Evolutionary conservation across 2,888 invertebrate species (phyloP).

Genomic region (Andrena camellia): DNA sequence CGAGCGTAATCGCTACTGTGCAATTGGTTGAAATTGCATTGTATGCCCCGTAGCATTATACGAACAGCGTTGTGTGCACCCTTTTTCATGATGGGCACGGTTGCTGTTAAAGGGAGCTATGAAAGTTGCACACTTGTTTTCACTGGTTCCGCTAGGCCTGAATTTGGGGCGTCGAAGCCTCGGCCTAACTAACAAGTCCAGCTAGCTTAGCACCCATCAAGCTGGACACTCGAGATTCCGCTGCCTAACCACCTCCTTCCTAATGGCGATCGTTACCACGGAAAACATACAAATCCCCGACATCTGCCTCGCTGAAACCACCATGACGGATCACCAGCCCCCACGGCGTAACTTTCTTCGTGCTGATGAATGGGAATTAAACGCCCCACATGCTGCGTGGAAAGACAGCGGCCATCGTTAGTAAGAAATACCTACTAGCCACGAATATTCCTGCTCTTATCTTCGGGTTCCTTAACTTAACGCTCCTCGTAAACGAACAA

Average conservation of each 20-base stretch:
- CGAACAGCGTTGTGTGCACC: slow-evolving; percentile 48
- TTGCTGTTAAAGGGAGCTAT: slow-evolving; percentile 10
- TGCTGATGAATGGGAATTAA: slow-evolving; percentile 52
- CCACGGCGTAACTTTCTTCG: slow-evolving; percentile 26
- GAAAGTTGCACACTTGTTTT: neutral
- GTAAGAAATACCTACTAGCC: slow-evolving; percentile 45
- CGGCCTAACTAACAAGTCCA: neutral
- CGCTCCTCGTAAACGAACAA: slow-evolving; percentile 23
- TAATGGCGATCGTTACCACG: neutral
- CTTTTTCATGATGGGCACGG: slow-evolving; percentile 41
- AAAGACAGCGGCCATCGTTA: slow-evolving; percentile 32
- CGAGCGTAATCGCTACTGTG: slow-evolving; percentile 48
- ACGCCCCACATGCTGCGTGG: slow-evolving; percentile 32
- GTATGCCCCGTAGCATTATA: slow-evolving; percentile 48
- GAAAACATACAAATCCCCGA: neutral
- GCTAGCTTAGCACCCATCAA: neutral
- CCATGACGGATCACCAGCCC: slow-evolving; percentile 6
- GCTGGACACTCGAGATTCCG: neutral
- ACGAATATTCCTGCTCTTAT: slow-evolving; percentile 38
- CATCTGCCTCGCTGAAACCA: neutral
- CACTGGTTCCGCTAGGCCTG: neutral
- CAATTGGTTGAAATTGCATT: slow-evolving; percentile 64
- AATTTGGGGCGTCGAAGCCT: no score
- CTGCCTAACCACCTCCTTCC: neutral
- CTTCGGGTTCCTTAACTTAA: slow-evolving; percentile 10